phyloP scores from a whole-genome alignment of 2,888 invertebrate genomes.

The Andricus quercusramuli region DNA sequence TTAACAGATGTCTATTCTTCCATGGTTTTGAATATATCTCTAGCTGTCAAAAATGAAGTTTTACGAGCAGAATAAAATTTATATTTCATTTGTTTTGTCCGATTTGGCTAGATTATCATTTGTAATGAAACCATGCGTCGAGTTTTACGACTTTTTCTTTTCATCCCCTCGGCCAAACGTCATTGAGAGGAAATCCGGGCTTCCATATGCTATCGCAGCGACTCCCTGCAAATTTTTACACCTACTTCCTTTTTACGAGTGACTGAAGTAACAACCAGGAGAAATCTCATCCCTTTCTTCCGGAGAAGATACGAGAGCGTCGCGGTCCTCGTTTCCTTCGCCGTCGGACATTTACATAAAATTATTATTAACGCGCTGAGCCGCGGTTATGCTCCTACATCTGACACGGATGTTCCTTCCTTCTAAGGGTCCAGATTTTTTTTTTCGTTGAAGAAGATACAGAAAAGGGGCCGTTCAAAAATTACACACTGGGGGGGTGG shows the following conservation, averaged over 20 bases:
- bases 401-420: not conserved
- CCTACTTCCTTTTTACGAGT: constrained; percentile 72
- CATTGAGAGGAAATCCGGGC: constrained; percentile 59
- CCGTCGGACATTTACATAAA: constrained; percentile 71
- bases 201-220: constrained; percentile 63
- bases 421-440: not conserved
- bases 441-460: constrained; percentile 47
- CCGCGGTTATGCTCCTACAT: constrained; percentile 61
- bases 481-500: no score
- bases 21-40: no score
- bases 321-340: constrained; percentile 51
- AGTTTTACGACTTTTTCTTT: constrained; percentile 57
- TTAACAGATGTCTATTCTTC: no score
- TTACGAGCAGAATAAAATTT: constrained; percentile 14
- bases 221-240: constrained; percentile 66
- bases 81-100: constrained; percentile 33
- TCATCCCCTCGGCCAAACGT: constrained; percentile 49
- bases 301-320: constrained; percentile 47
- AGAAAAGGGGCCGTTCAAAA: not conserved
- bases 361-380: constrained; percentile 70
- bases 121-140: constrained; percentile 41
- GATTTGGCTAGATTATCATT: constrained; percentile 37
- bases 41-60: not conserved
- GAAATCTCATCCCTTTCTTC: constrained; percentile 56
- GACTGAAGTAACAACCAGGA: constrained; percentile 63